Percentiles rank a stretch among this genome's conserved stretches.
phyloP scores from a whole-genome alignment of 2,888 invertebrate species.

The Candidula unifasciata region DNA sequence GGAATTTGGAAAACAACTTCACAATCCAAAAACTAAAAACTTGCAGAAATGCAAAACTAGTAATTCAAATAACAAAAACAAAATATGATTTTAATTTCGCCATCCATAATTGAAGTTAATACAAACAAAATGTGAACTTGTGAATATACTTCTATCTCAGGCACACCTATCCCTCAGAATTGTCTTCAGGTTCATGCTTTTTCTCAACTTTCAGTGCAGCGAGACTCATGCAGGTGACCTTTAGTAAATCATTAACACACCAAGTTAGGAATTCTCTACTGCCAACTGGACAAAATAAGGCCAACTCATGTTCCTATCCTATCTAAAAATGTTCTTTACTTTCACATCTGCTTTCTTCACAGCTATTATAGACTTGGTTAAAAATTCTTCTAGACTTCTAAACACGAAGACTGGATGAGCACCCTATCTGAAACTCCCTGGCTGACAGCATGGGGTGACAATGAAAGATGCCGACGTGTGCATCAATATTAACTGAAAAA shows the following conservation, averaged over 20 bases:
- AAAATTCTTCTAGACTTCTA: too few species aligned
- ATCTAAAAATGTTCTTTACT: too few species aligned
- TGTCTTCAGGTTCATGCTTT: neutral
- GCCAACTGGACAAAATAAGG: neutral
- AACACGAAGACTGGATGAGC: too few species aligned
- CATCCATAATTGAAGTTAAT: neutral
- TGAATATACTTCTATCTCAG: constrained; percentile 17
- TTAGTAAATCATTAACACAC: constrained; percentile 5
- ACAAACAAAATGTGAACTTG: neutral
- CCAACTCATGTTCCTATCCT: too few species aligned
- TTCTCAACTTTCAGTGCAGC: constrained; percentile 17
- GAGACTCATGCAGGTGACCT: constrained; percentile 27
- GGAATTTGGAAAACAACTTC: neutral
- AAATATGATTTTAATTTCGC: neutral
- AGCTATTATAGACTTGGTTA: too few species aligned
- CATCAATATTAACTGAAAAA: too few species aligned
- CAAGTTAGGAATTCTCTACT: neutral
- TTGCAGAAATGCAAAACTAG: too few species aligned
- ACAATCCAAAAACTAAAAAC: neutral
- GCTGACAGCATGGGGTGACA: too few species aligned
- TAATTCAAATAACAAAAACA: neutral
- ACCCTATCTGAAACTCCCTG: too few species aligned
- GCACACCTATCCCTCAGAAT: neutral
- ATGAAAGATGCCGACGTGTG: too few species aligned
- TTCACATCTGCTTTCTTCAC: too few species aligned